Base-by-base conservation (phyloP, 2,888 invertebrate species). In the Monochamus alternatus region DNA sequence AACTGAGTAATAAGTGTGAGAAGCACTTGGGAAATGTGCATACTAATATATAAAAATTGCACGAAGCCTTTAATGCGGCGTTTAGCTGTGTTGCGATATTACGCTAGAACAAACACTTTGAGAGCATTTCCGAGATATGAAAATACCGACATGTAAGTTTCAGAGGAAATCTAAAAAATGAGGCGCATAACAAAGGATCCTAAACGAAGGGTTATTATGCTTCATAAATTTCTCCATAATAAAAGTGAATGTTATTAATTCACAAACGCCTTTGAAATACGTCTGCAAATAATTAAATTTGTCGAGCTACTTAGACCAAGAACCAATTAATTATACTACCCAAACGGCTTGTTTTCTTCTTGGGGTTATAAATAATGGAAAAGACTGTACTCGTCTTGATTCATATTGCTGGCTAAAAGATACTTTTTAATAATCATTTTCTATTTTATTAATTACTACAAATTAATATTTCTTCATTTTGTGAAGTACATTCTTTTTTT, bases 171-270 rank as follows among this genome's bases (percentile, higher is more conserved):
- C 67, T 51, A 38, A 76, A 76, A 76, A 59, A 76, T 64, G n/a
- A 43, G 68, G 64, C 64, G 62, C 31, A 44, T 69, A 69, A 78
- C 73, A 75, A 78, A 76, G 65, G 70, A 76, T 73, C 62, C 73
- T 65, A 65, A 64, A 71, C 69, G 58, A 77, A 75, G 77, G 75
- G 73, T 75, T 71, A 68, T 74, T 75, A 47, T 62, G 77, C 77
- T 79, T 70, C 77, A 67, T 74, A 74, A 76, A 79, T 79, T 77
- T 71, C 74, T 47, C 70, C 75, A 72, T 74, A 52, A 52, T 52
- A 75, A 78, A 81, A 78, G 78, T 75, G 75, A 75, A 78, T 78
- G 75, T 79, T 81, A 80, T 80, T 81, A 81, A 81, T 80, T 81
- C 74, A 73, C 70, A 74, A 75, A 76, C 77, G 78, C 78, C 80